Evolutionary conservation across 2,888 invertebrate species (phyloP), one percentile per base, ranked within the genome.

Genomic region (Thyatira batis): DNA sequence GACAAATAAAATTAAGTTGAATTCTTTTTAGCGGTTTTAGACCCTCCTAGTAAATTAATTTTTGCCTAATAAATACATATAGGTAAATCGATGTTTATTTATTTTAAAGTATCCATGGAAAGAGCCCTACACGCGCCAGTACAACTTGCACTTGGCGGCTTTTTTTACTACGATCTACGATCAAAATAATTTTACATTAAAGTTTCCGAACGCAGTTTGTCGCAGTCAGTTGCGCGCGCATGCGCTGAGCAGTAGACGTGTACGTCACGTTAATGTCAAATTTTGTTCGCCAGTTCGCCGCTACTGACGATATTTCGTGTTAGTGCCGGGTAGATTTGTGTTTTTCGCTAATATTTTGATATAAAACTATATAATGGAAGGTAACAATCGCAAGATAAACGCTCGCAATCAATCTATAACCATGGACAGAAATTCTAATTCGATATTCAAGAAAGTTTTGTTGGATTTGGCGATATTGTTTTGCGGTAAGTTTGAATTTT

Each of bases 391-490:
- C 23, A 88, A 87, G 80, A 69, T 79, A 8, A 88, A 85, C 67
- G 82, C 84, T 57, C 87, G 89, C 61, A 80, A 71, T 52, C 85
- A 87, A 69, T 82, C 86, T 20, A 80, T 86, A 58, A 85, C 85
- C 49, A 92, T 93, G 87, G 94, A 94, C 75, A 89, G 92, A 73
- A 93, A 93, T 67, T 89, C 93, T 45, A 92, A 87, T 79, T 85
- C 89, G 68, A 87, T 94, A 72, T 79, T 95, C 73, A 92, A 93
- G 74, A 95, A 95, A 89, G 92, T 95, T 67, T 77, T 94, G 64
- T 84, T 95, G 79, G 96, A 96, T 91, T 90, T 95, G 71, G 71
- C 92, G 57, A 93, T 96, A 71, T 78, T 96, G 57, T 92, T 94
- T 75, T 92, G 94, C 78, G 94, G 96, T 96, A 87, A 95, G 95